Evolutionary conservation across 2,113 vertebrate species (phyloP).

Genomic region (Pluvianellus socialis): DNA sequence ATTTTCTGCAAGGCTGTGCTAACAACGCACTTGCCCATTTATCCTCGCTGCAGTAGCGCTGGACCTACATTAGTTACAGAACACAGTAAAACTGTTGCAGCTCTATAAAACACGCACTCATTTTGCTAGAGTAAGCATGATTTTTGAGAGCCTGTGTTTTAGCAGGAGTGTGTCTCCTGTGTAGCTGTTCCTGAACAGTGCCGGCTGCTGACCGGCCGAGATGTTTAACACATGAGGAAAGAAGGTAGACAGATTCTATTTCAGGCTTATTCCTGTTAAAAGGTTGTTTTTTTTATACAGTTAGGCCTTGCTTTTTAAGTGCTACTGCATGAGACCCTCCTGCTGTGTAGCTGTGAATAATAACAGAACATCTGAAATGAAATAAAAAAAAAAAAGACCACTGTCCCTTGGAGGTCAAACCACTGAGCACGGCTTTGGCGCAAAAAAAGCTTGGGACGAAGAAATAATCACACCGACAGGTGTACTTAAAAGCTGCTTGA

Average conservation of each 20-base stretch:
- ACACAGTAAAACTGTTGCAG: neutral
- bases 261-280: neutral
- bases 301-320: neutral
- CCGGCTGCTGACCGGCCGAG: neutral
- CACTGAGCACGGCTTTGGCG: fast-evolving
- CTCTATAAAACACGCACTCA: neutral
- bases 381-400: neutral
- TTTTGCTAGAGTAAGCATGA: neutral
- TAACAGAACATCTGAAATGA: neutral
- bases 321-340: neutral
- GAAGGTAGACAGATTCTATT: neutral
- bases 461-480: neutral
- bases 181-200: neutral
- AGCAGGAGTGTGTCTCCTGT: neutral
- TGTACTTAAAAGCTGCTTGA: neutral
- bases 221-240: neutral
- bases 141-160: neutral
- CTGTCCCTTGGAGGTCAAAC: neutral
- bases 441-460: neutral
- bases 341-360: neutral
- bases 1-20: neutral
- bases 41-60: fast-evolving
- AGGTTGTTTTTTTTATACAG: neutral
- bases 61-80: neutral
- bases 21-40: neutral